These are phyloP conservation scores for Copsychus sechellarum DNA, from an alignment of 2,113 vertebrate species.

Conservation along the genomic window DNA sequence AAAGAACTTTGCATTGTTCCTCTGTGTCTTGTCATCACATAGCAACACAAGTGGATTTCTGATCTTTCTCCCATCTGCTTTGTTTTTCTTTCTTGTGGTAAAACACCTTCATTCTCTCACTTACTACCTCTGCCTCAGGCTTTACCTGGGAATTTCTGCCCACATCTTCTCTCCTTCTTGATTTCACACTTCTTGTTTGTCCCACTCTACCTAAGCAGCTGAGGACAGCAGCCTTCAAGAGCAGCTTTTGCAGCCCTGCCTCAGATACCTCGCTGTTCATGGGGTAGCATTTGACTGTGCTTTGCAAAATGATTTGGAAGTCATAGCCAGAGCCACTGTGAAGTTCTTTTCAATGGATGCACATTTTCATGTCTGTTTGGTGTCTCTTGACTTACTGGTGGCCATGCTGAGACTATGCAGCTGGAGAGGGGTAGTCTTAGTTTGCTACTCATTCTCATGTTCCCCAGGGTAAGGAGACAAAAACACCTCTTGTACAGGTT, in stretches of 20 bases:
- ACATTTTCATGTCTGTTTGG: neutral
- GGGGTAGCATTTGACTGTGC: neutral
- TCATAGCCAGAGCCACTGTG: neutral
- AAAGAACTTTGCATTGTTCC: neutral
- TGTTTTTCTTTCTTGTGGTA: neutral
- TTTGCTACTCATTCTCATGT: neutral
- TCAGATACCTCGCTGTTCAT: fast-evolving
- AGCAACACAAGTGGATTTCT: neutral
- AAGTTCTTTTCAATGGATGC: neutral
- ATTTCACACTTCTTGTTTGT: neutral
- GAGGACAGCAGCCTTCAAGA: neutral
- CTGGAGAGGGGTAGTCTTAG: neutral
- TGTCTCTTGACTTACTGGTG: neutral
- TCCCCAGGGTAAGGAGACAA: neutral
- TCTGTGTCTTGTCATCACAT: neutral
- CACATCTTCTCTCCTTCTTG: neutral
- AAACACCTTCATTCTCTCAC: neutral
- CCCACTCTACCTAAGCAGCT: neutral
- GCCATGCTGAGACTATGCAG: neutral
- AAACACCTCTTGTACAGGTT: neutral
- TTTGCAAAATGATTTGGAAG: neutral
- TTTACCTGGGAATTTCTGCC: neutral
- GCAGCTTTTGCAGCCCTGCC: neutral
- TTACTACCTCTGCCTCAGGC: neutral
- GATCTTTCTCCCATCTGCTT: neutral